These are phyloP conservation scores for Sparus aurata DNA, from an alignment of 2,797 vertebrate species.

Conservation along the genomic window DNA sequence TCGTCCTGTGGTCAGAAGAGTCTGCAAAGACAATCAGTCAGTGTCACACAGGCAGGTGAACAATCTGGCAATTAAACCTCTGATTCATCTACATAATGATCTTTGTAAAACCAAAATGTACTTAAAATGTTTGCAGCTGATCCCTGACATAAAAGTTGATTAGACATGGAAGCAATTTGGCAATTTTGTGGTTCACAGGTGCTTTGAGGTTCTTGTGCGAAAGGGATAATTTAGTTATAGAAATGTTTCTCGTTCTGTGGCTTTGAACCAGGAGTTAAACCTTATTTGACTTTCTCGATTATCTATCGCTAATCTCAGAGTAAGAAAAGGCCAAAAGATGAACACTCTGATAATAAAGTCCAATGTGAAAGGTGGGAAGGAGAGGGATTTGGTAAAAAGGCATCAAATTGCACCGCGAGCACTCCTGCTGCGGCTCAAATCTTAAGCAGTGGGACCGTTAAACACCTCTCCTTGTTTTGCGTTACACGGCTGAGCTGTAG, in stretches of 20 bases:
- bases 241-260: too few relatives aligned
- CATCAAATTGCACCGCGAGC: conserved; percentile 20
- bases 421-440: conserved; percentile 3
- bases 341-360: neutral
- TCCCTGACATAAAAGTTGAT: neutral
- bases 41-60: conserved; percentile 49
- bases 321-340: neutral
- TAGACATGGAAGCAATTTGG: conserved; percentile 6
- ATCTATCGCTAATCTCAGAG: neutral
- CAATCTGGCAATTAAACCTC: conserved; percentile 9
- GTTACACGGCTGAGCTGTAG: conserved; percentile 42
- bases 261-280: conserved; percentile 10
- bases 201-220: conserved; percentile 15
- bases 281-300: neutral
- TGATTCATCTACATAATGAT: neutral
- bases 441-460: conserved; percentile 3
- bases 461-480: conserved; percentile 42
- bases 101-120: neutral
- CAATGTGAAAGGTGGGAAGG: neutral
- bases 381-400: conserved; percentile 9
- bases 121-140: neutral
- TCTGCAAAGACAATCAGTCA: conserved; percentile 78
- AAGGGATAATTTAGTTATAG: neutral
- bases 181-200: conserved; percentile 18
- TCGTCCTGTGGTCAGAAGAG: conserved; percentile 56